A percentile compares a stretch with the other conserved stretches of the same genome.
phyloP scores from a whole-genome alignment of 1,140 invertebrate species.

The Drosophila fuyamai region DNA sequence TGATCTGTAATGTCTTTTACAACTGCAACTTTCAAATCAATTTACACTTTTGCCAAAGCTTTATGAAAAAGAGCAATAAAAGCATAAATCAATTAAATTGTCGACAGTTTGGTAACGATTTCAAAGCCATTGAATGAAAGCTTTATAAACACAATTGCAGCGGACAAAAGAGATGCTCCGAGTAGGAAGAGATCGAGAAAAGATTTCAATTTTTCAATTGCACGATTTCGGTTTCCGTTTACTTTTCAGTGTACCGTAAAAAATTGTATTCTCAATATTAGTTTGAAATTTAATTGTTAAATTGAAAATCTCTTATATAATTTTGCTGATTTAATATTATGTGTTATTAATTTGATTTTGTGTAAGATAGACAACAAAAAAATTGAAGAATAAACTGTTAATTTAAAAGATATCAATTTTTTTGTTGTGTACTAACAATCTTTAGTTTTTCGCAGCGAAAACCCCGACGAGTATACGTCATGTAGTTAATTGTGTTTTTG shows the following conservation, averaged over 20 bases:
- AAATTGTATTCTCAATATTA: background rate
- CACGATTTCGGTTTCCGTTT: constrained; percentile 71
- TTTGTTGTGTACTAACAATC: constrained; percentile 8
- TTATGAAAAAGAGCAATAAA: constrained; percentile 26
- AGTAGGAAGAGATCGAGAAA: constrained; percentile 31
- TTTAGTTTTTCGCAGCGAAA: constrained; percentile 18
- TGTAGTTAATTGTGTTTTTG: constrained; percentile 75
- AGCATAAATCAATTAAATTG: constrained; percentile 76
- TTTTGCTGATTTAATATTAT: background rate
- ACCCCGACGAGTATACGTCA: constrained; percentile 33
- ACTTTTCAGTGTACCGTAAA: constrained; percentile 25
- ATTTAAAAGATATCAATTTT: background rate
- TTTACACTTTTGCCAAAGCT: constrained; percentile 36
- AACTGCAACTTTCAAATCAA: constrained; percentile 40
- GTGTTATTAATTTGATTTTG: no score
- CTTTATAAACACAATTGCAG: constrained; percentile 26
- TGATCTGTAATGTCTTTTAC: constrained; percentile 10
- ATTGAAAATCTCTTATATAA: background rate
- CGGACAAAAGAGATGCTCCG: constrained; percentile 28
- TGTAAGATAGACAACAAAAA: no score
- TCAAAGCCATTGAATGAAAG: constrained; percentile 20
- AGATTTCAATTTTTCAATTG: constrained; percentile 61
- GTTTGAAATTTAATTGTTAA: background rate
- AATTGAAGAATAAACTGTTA: no score
- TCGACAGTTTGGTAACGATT: constrained; percentile 71